These are phyloP conservation scores for Bostrychus sinensis DNA, from an alignment of 2,113 vertebrate genomes.

Conservation along the genomic window DNA sequence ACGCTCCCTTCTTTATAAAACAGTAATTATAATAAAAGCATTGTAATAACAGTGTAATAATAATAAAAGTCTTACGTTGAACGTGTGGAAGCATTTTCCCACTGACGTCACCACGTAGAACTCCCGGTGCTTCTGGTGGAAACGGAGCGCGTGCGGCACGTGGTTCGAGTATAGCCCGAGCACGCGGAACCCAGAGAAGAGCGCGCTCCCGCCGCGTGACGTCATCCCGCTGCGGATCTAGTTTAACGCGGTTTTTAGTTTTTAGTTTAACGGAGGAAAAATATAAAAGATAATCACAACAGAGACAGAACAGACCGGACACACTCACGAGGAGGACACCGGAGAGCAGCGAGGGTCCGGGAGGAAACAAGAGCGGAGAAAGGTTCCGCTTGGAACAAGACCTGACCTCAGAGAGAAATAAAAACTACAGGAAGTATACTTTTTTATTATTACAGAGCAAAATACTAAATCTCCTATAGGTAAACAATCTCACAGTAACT, in stretches of 20 bases:
- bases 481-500: no score
- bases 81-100: slow-evolving; percentile 90
- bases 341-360: background rate
- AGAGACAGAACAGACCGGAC: background rate
- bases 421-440: no score
- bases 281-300: background rate
- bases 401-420: background rate
- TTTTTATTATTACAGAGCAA: no score
- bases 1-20: background rate
- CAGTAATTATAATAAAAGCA: background rate
- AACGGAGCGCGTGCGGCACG: slow-evolving; percentile 89
- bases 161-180: slow-evolving; percentile 89
- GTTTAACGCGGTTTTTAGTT: background rate
- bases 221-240: slow-evolving; percentile 14
- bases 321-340: background rate
- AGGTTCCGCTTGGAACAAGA: background rate
- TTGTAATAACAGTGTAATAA: background rate
- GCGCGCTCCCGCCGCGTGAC: slow-evolving; percentile 40
- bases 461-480: no score
- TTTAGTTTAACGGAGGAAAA: background rate
- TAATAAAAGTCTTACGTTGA: slow-evolving; percentile 83
- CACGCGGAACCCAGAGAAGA: slow-evolving; percentile 88
- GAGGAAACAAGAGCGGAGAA: background rate
- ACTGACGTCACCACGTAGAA: slow-evolving; percentile 87
- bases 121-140: slow-evolving; percentile 88